Evolutionary conservation across 2,888 invertebrate species (phyloP).

Genomic region (Epinotia bilunana): DNA sequence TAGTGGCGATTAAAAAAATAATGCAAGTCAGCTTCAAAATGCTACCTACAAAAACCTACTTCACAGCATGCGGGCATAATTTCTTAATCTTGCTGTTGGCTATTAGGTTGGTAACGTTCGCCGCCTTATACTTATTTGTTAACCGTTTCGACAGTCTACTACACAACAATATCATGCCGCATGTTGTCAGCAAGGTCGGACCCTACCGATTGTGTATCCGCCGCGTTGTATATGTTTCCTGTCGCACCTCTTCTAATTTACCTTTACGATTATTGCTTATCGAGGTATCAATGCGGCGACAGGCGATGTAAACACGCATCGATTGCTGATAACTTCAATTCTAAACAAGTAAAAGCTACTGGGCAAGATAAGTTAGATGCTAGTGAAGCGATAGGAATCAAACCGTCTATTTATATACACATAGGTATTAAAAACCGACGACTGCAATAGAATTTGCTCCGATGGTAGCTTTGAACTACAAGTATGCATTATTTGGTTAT

Average conservation of each 20-base stretch:
- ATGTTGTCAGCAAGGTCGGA: slow-evolving; percentile 66
- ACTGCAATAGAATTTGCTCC: neutral
- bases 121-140: neutral
- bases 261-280: slow-evolving; percentile 70
- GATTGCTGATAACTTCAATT: slow-evolving; percentile 29
- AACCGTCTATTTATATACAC: slow-evolving; percentile 22
- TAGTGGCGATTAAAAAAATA: neutral
- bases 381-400: slow-evolving; percentile 28
- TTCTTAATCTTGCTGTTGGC: slow-evolving; percentile 4
- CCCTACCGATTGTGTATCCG: slow-evolving; percentile 75
- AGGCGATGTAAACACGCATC: slow-evolving; percentile 40
- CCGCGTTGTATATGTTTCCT: slow-evolving; percentile 73
- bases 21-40: neutral
- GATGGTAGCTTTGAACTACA: neutral
- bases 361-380: slow-evolving; percentile 27
- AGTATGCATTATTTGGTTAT: neutral
- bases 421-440: neutral
- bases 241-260: slow-evolving; percentile 72
- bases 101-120: slow-evolving; percentile 4
- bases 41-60: neutral
- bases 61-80: neutral
- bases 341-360: slow-evolving; percentile 43
- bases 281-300: slow-evolving; percentile 49
- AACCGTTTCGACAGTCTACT: slow-evolving; percentile 8
- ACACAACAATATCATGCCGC: slow-evolving; percentile 39